A percentile compares a stretch with the other conserved stretches of the same genome.
phyloP scores from a whole-genome alignment of 2,888 invertebrate species.

The Drosophila affinis region DNA sequence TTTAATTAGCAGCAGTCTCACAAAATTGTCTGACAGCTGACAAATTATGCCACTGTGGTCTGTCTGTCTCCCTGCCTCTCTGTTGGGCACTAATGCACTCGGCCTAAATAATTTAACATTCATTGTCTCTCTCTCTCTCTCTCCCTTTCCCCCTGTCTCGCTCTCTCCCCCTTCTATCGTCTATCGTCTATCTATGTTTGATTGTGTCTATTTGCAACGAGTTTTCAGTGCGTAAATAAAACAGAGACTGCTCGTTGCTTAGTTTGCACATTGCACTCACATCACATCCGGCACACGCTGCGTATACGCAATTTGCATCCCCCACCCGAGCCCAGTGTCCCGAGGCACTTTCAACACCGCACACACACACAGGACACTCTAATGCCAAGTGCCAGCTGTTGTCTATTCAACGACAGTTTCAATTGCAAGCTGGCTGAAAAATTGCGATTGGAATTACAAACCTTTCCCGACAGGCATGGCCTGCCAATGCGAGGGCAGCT shows the following conservation, averaged over 20 bases:
- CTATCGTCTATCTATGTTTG: not conserved
- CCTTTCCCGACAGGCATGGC: slow-evolving; percentile 3
- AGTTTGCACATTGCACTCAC: slow-evolving; percentile 39
- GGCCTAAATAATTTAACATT: slow-evolving; percentile 66
- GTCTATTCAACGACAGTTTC: slow-evolving; percentile 60
- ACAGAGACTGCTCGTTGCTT: slow-evolving; percentile 38
- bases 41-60: slow-evolving; percentile 68
- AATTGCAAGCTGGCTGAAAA: slow-evolving; percentile 52
- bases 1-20: slow-evolving; percentile 65
- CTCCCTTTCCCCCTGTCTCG: slow-evolving; percentile 10
- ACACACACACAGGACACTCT: slow-evolving; percentile 28
- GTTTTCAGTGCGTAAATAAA: slow-evolving; percentile 63
- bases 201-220: slow-evolving; percentile 39
- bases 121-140: slow-evolving; percentile 45
- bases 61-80: slow-evolving; percentile 1
- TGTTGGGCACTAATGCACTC: slow-evolving; percentile 65
- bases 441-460: slow-evolving; percentile 27
- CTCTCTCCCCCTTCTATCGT: slow-evolving; percentile 5
- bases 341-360: slow-evolving; percentile 46
- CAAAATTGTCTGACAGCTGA: slow-evolving; percentile 57
- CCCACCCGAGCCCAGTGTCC: slow-evolving; percentile 41
- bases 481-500: slow-evolving; percentile 24
- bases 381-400: slow-evolving; percentile 43
- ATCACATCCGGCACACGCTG: slow-evolving; percentile 35
- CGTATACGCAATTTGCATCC: slow-evolving; percentile 68